phyloP scores from a whole-genome alignment of 2,113 vertebrate genomes.

The Larimichthys crocea region DNA sequence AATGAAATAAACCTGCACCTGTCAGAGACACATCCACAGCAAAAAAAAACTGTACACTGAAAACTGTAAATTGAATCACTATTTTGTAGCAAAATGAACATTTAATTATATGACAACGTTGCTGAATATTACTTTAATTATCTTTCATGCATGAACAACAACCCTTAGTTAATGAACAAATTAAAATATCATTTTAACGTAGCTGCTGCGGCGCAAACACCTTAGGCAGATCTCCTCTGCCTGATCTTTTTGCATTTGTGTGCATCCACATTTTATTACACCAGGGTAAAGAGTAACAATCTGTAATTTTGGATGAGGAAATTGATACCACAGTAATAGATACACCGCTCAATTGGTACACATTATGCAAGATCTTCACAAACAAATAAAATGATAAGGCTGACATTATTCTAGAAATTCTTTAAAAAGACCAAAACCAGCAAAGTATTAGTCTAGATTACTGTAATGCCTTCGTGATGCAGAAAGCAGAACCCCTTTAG shows the following conservation, averaged over 20 bases:
- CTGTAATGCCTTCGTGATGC: too few relatives aligned
- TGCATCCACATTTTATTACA: background rate
- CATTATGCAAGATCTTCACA: background rate
- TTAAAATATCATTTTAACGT: conserved; percentile 67
- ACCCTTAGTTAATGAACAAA: conserved; percentile 64
- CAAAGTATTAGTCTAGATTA: too few relatives aligned
- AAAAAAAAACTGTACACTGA: too few relatives aligned
- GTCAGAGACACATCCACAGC: conserved; percentile 3
- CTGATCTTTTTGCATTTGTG: conserved; percentile 22
- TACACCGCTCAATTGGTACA: background rate
- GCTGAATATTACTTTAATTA: conserved; percentile 70
- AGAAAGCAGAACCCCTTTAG: too few relatives aligned
- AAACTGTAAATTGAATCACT: conserved; percentile 34
- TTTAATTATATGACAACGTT: conserved; percentile 65
- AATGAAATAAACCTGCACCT: conserved; percentile 14
- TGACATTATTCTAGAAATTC: background rate
- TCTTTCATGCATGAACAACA: conserved; percentile 70
- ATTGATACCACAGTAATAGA: background rate
- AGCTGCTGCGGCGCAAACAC: conserved; percentile 27
- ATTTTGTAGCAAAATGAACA: conserved; percentile 43
- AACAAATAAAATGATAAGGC: background rate
- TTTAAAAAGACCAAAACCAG: background rate
- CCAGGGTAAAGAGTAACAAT: too few relatives aligned
- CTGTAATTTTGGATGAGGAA: background rate
- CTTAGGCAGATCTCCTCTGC: conserved; percentile 1